Evolutionary conservation across 2,113 vertebrate genomes (phyloP).

Genomic region (Triplophysa dalaica): DNA sequence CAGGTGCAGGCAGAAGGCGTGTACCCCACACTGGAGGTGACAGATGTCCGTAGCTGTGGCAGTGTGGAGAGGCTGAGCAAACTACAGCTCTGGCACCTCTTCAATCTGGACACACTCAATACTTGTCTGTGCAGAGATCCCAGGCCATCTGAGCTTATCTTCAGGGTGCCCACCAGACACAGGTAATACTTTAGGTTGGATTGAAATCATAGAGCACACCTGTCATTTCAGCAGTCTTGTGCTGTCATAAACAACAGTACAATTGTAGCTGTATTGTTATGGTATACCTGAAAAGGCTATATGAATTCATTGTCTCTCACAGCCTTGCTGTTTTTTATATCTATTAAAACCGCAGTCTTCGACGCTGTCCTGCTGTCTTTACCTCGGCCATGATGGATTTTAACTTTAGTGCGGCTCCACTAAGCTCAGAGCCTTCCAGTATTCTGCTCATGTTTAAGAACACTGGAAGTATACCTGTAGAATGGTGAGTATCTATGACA

Average conservation of each 20-base stretch:
- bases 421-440: slow-evolving; percentile 74
- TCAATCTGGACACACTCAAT: slow-evolving; percentile 85
- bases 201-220: not conserved
- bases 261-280: not conserved
- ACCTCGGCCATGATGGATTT: slow-evolving; percentile 82
- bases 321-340: slow-evolving; percentile 4
- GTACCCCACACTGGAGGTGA: slow-evolving; percentile 78
- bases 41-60: slow-evolving; percentile 73
- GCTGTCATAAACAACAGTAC: not conserved
- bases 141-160: slow-evolving; percentile 73
- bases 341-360: slow-evolving; percentile 61
- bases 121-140: slow-evolving; percentile 75
- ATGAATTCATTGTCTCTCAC: not conserved
- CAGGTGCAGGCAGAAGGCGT: slow-evolving; percentile 70
- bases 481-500: slow-evolving; percentile 77
- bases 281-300: not conserved
- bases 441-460: slow-evolving; percentile 83
- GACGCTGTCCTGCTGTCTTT: slow-evolving; percentile 71
- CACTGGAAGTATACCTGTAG: slow-evolving; percentile 76
- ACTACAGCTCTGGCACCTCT: slow-evolving; percentile 81
- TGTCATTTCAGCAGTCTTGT: not conserved
- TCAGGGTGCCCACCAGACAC: slow-evolving; percentile 77
- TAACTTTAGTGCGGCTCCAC: slow-evolving; percentile 82
- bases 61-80: slow-evolving; percentile 74
- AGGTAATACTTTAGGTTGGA: slow-evolving; percentile 70